A percentile compares a stretch with the other conserved stretches of the same genome.
Evolutionary conservation across 2,888 invertebrate genomes (phyloP).

Genomic region (Bellardia pandia): DNA sequence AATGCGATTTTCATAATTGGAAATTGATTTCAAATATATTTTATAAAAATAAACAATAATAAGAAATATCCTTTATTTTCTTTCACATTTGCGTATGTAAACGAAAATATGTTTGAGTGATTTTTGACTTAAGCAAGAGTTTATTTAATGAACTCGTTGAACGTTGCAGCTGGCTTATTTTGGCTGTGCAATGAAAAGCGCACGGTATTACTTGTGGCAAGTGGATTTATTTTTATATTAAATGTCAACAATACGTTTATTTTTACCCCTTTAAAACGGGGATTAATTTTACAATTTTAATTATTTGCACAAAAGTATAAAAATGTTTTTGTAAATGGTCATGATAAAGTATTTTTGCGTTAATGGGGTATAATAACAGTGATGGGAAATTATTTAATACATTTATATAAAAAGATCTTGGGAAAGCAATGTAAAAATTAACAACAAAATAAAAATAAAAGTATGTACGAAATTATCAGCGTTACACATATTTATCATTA

Average conservation of each 20-base stretch:
- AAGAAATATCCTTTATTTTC: no score
- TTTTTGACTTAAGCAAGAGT: neutral
- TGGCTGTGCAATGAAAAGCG: neutral
- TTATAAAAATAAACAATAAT: neutral
- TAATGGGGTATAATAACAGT: neutral
- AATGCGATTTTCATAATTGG: conserved; percentile 41
- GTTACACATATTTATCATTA: no score
- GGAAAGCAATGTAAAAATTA: no score
- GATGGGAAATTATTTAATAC: no score
- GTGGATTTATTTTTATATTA: neutral
- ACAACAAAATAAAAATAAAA: no score
- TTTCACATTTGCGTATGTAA: neutral
- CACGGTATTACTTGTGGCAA: neutral
- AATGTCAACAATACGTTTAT: neutral
- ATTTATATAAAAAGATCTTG: no score
- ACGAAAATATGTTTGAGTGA: conserved; percentile 1
- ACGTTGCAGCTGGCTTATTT: neutral
- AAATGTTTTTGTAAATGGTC: neutral
- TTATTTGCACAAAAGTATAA: neutral
- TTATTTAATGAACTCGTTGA: neutral
- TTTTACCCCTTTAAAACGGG: neutral
- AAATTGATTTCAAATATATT: conserved; percentile 2
- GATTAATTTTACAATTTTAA: conserved; percentile 31
- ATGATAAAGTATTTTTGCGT: neutral
- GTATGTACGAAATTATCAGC: no score